phyloP scores from a whole-genome alignment of 2,888 invertebrate species.

The Drosophila stalkeri region DNA sequence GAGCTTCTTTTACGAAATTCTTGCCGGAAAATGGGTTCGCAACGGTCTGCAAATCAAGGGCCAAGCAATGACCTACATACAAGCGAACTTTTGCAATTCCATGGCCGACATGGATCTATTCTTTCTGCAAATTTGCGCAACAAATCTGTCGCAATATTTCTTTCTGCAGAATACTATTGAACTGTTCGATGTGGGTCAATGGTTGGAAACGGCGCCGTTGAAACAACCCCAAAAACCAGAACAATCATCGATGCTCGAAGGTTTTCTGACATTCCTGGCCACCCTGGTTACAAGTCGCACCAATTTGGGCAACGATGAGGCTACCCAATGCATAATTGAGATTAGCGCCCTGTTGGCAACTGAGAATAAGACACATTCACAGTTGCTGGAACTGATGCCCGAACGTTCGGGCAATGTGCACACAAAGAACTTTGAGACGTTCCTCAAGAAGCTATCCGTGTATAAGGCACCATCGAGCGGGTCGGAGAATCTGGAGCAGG shows the following conservation, averaged over 20 bases:
- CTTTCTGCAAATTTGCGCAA: conserved; percentile 96
- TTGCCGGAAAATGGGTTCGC: conserved; percentile 97
- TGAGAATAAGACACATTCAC: conserved; percentile 97
- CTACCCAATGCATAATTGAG: conserved; percentile 92
- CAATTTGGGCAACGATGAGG: conserved; percentile 89
- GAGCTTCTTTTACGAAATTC: conserved; percentile 98
- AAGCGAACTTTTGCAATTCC: conserved; percentile 99
- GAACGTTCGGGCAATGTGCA: conserved; percentile 97
- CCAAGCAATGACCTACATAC: conserved; percentile 99
- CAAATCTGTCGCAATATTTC: conserved; percentile 93
- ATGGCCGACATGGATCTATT: conserved; percentile 99
- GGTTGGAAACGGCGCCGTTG: conserved; percentile 92
- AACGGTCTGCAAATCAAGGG: conserved; percentile 99
- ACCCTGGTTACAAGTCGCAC: conserved; percentile 95
- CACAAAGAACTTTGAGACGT: conserved; percentile 94
- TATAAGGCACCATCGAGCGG: conserved; percentile 92
- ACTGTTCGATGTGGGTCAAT: conserved; percentile 95
- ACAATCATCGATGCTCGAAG: conserved; percentile 96
- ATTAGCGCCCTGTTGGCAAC: conserved; percentile 97
- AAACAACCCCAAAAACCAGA: conserved; percentile 91
- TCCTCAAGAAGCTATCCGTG: conserved; percentile 93
- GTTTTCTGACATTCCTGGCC: conserved; percentile 95
- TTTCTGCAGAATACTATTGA: conserved; percentile 95
- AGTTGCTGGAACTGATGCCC: conserved; percentile 97
- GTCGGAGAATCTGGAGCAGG: conserved; percentile 93